A percentile compares a stretch with the other conserved stretches of the same genome.
Conservation (phyloP, 2,113 vertebrate species). For the Tichodroma muraria region DNA sequence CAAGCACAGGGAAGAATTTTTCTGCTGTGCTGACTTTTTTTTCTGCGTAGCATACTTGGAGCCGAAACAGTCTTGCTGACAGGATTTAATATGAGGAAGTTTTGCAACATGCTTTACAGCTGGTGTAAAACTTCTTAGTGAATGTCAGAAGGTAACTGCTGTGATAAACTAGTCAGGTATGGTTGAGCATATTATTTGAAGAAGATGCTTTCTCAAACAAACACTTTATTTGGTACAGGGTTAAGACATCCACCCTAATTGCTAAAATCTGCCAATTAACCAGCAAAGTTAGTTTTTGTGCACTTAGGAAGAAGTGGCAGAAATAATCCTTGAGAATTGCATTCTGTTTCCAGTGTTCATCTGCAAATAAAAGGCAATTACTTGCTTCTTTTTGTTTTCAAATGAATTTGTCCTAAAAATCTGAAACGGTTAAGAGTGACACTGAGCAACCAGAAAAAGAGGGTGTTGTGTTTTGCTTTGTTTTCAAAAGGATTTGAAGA, state of each 20-base stretch:
- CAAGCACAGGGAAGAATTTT: constrained; percentile 29
- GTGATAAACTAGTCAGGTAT: neutral
- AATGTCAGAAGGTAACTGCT: constrained; percentile 30
- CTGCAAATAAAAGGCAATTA: constrained; percentile 42
- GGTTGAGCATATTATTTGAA: constrained; percentile 2
- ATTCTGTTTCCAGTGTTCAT: constrained; percentile 17
- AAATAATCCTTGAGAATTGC: neutral
- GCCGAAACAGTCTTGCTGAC: constrained; percentile 35
- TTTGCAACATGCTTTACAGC: constrained; percentile 69
- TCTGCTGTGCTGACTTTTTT: constrained; percentile 42
- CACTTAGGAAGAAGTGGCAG: neutral
- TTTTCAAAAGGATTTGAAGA: neutral
- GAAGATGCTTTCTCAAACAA: constrained; percentile 12
- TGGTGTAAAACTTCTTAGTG: constrained; percentile 29
- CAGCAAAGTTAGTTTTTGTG: neutral
- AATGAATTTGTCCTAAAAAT: constrained; percentile 34
- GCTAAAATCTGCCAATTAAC: constrained; percentile 1
- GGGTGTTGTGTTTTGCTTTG: neutral
- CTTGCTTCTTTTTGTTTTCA: constrained; percentile 2
- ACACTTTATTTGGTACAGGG: neutral
- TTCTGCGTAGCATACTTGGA: constrained; percentile 4
- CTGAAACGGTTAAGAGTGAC: neutral
- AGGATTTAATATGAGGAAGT: constrained; percentile 63
- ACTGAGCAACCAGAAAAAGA: neutral
- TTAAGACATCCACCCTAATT: neutral